Evolutionary conservation across 2,888 invertebrate genomes (phyloP), one percentile per base, ranked within the genome.

Genomic region (Pandemis heparana): DNA sequence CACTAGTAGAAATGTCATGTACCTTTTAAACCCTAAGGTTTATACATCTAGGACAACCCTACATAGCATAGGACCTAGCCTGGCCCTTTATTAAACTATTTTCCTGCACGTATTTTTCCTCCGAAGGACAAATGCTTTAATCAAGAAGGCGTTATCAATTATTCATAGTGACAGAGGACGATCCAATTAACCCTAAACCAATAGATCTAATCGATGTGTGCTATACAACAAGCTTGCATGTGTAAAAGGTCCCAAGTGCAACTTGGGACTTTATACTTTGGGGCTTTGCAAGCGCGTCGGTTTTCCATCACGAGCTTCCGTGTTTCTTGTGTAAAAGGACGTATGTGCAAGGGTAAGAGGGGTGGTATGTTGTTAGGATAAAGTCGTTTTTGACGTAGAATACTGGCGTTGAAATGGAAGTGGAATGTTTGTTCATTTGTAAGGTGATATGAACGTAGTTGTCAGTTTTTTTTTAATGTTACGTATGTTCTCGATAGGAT

Each of bases 101-200:
- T 65, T 39, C n/a, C 39, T n/a, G 56, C 73, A 70, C 69, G 69
- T 65, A 70, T 70, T 74, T 56, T 71, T 75, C 67, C 41, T 51
- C 70, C 70, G 73, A 63, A 68, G 76, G 75, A 76, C 76, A 73
- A 75, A 77, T 76, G 75, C 73, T 75, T 75, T 75, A 77, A 77
- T 77, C 76, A 77, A 75, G 76, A 64, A 72, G 70, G 77, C 70
- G 62, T 74, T 70, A 79, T 79, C 75, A 77, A 77, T 77, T 78
- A 79, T 79, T 78, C 78, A 79, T 74, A 63, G 64, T 70, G 75
- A 67, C 73, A 75, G 71, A 76, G 76, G 64, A 72, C 73, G 59
- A 59, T 38, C 73, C 77, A 76, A 79, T 79, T 77, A 79, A 77
- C 77, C 76, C 75, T 75, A 76, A 74, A 77, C 77, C 75, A 75